Evolutionary conservation across 2,113 vertebrate genomes (phyloP).

Genomic region (Polypterus bichir): DNA sequence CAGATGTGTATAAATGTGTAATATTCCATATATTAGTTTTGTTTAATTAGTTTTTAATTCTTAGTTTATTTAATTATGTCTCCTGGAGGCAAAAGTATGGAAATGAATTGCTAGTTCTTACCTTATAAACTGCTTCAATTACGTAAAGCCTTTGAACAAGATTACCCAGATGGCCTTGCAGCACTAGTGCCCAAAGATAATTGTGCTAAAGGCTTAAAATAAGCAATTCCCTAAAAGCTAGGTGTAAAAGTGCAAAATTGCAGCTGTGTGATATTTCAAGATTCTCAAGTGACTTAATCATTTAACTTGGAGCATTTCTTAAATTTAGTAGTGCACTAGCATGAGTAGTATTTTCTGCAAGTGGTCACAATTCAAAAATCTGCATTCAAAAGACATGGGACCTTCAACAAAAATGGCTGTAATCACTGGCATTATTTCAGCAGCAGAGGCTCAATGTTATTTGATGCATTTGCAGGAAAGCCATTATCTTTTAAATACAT

Average conservation of each 20-base stretch:
- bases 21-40: constrained; percentile 25
- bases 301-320: no score
- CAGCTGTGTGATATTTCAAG: background rate
- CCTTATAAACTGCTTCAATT: constrained; percentile 25
- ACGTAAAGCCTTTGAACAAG: constrained; percentile 25
- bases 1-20: constrained; percentile 7
- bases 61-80: constrained; percentile 21
- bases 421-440: no score
- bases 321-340: no score
- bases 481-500: no score
- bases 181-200: constrained; percentile 23
- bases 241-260: constrained; percentile 1
- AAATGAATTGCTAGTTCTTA: constrained; percentile 20
- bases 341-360: no score
- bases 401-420: no score
- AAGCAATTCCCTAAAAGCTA: constrained; percentile 20
- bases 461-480: no score
- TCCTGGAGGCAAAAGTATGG: constrained; percentile 21
- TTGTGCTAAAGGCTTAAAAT: constrained; percentile 29
- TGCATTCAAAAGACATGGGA: no score
- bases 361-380: no score
- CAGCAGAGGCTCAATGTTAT: no score
- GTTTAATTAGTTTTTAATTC: constrained; percentile 30
- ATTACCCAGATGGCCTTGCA: constrained; percentile 23
- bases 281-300: no score